phyloP scores from a whole-genome alignment of 2,888 invertebrate species.

The Aporophyla nigra region DNA sequence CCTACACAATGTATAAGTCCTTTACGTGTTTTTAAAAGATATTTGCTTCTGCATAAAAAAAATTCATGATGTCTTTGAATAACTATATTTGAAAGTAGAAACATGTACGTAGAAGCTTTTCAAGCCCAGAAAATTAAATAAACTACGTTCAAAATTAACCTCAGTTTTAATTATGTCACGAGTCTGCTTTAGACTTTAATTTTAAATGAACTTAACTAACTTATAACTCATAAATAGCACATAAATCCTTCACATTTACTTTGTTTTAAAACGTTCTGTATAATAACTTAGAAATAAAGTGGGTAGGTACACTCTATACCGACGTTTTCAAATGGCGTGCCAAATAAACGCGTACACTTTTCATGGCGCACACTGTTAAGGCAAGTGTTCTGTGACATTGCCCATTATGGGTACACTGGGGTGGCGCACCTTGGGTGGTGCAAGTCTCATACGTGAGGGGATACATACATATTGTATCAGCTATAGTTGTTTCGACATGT shows the following conservation, averaged over 20 bases:
- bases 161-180: conserved; percentile 12
- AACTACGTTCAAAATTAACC: not conserved
- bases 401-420: conserved; percentile 47
- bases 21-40: not conserved
- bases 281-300: conserved; percentile 37
- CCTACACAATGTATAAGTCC: too few relatives aligned
- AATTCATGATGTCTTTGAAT: not conserved
- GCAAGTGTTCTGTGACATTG: conserved; percentile 54
- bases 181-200: conserved; percentile 10
- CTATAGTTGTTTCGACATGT: too few relatives aligned
- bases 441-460: not conserved
- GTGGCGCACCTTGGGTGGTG: conserved; percentile 35
- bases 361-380: conserved; percentile 44
- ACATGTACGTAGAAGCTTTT: not conserved
- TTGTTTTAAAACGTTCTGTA: conserved; percentile 19
- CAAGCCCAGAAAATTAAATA: not conserved
- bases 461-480: too few relatives aligned
- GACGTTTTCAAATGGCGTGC: conserved; percentile 43
- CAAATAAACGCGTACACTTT: conserved; percentile 60
- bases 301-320: conserved; percentile 15
- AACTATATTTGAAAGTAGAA: not conserved
- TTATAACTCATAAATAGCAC: conserved; percentile 3
- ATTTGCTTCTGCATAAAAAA: not conserved
- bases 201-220: conserved; percentile 24
- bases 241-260: conserved; percentile 4